A percentile compares a stretch with the other conserved stretches of the same genome.
Evolutionary conservation across 2,113 vertebrate species (phyloP).

Genomic region (Triplophysa rosa): DNA sequence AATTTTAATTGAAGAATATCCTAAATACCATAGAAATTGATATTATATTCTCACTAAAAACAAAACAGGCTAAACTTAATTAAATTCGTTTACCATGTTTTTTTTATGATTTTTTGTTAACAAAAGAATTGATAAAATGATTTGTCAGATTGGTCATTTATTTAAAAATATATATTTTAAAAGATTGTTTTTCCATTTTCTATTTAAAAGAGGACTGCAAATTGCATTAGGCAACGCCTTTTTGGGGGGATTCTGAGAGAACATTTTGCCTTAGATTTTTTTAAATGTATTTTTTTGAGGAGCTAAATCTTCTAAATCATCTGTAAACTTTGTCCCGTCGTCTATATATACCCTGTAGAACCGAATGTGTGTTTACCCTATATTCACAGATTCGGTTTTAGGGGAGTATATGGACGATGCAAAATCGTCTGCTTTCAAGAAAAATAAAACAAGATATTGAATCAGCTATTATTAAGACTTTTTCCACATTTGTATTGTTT

Average conservation of each 20-base stretch:
- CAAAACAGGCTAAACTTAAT: too few species aligned
- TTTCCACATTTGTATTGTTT: neutral
- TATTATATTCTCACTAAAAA: too few species aligned
- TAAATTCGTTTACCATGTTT: neutral
- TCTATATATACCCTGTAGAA: conserved; percentile 92
- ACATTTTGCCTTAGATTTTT: neutral
- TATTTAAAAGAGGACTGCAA: neutral
- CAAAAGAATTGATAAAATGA: neutral
- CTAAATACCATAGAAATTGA: too few species aligned
- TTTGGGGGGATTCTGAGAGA: too few species aligned
- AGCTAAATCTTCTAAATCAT: neutral
- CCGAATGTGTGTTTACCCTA: conserved; percentile 87
- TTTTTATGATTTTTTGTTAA: neutral
- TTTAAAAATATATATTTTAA: neutral
- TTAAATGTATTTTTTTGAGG: neutral
- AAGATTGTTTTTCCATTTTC: neutral
- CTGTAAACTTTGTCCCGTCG: conserved; percentile 44
- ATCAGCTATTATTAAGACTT: neutral
- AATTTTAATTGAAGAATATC: neutral
- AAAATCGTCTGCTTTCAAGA: conserved; percentile 83
- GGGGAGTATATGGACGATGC: conserved; percentile 99
- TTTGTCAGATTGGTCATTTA: neutral
- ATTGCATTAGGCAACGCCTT: neutral
- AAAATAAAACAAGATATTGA: neutral
- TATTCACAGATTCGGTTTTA: conserved; percentile 99